Evolutionary conservation across 2,113 vertebrate genomes (phyloP), one percentile per base, ranked within the genome.

Genomic region (Nerophis ophidion): DNA sequence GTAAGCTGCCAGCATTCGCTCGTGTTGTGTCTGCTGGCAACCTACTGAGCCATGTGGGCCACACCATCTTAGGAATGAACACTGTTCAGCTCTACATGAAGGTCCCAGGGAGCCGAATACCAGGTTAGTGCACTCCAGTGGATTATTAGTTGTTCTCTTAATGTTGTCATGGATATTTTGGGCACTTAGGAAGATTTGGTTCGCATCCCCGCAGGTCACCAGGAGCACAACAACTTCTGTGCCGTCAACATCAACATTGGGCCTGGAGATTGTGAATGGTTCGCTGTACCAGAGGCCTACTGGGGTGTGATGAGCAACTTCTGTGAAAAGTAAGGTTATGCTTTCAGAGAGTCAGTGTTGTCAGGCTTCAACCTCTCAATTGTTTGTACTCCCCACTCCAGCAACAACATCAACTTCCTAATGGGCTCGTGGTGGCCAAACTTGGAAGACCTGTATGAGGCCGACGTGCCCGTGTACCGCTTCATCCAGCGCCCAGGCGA

Each of bases 401-500:
- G 97, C 89, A 98, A 98, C 87, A 98, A 96, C 87, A 96, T 98
- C 78, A 99, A 99, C 90, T 99, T 96, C 86, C 88, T 99, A 61
- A 94, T 97, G 95, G 96, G 96, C 66, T 99, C 96, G 42, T 98
- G 96, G 97, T 99, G 97, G 97, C 97, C 97, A 59, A 96, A 98
- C 79, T 89, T 99, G 84, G 97, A 98, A 89, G 97, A 99, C 87
- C 87, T 99, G 77, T 98, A 98, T 75, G 95, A 98, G 91, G 93
- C 94, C 53, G 96, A 96, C 69, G 95, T 99, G 60, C 97, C 97
- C 3, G 95, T 99, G 2, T 99, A 98, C 74, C 94, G 97, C 35
- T 99, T 99, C 81, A 98, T 99, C 89, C 97, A 99, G 82, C 91
- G 97, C 48, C 96, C 97, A 1, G 97, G 97, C n/a, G 97, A 99